Base-by-base conservation (phyloP, 1,140 invertebrate genomes). In the Caenorhabditis inopinata region DNA sequence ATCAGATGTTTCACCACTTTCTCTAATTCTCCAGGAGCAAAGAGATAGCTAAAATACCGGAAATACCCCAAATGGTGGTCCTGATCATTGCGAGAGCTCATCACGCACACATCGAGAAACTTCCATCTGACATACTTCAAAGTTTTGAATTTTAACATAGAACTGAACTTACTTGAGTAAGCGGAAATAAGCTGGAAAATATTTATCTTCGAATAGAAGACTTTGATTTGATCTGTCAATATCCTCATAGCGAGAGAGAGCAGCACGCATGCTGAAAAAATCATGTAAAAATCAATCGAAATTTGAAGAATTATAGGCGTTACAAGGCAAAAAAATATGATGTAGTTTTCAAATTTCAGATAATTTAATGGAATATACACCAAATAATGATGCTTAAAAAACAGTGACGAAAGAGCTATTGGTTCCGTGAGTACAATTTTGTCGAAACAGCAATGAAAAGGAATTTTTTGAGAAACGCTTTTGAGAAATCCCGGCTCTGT, bases 151-250 rank as follows among this genome's bases (percentile, higher is more conserved):
- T 2, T 5, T 6, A 23, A 6, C 7, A 7, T 7, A 18, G 12
- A 27, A 16, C 18, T 38, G 25, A 16, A 18, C 1, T 68, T 38
- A 68, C 58, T 68, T 68, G 2, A 68, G 16, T 38, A 68, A 32
- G 0, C 58, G 58, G 21, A 68, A 68, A 68, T 68, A 38, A 4
- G 58, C 58, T 7, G 58, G 58, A 68, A 68, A 68, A 38, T 68
- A 27, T 0, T 14, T 14, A 35, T 9, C 9, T 6, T 38, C 58
- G 32, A 68, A 68, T 21, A 1, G 12, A 23, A 68, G 14, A 9
- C 16, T 4, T 1, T 38, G 58, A 35, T 21, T 35, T 32, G 58
- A 68, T 12, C 9, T 68, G 25, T 68, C 58, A 3, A 18, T 5
- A 21, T 68, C n/a, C 38, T 68, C 58, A 18, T 38, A 68, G n/a